These are phyloP conservation scores for Caenorhabditis briggsae DNA, from an alignment of 1,140 invertebrate genomes.

Conservation along the genomic window DNA sequence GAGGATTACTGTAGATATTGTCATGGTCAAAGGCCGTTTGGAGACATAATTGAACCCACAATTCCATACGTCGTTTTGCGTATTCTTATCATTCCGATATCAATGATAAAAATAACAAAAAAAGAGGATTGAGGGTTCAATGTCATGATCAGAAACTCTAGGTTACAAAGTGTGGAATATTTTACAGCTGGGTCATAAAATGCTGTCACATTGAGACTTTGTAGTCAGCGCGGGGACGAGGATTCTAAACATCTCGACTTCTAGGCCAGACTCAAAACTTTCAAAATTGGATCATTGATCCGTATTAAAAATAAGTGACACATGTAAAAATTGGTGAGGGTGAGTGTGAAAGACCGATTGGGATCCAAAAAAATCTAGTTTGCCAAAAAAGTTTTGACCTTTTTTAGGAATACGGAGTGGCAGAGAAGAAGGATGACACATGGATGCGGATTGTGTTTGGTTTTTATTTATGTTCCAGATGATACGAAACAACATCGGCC, in stretches of 20 bases:
- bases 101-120: neutral
- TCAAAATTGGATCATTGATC: slow-evolving; percentile 5
- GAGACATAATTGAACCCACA: neutral
- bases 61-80: neutral
- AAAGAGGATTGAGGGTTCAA: neutral
- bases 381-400: slow-evolving; percentile 18
- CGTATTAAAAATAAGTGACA: slow-evolving; percentile 13
- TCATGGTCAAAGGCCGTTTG: too few relatives aligned
- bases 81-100: neutral
- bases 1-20: too few relatives aligned
- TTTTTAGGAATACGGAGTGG: neutral
- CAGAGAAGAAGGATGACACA: neutral
- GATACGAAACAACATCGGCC: neutral
- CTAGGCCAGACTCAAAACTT: neutral
- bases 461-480: neutral
- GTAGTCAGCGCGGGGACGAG: too few relatives aligned
- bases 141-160: neutral
- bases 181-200: too few relatives aligned
- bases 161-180: neutral
- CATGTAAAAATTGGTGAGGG: neutral
- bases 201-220: too few relatives aligned
- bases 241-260: too few relatives aligned
- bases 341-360: neutral
- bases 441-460: neutral
- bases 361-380: slow-evolving; percentile 37